Evolutionary conservation across 1,140 invertebrate species (phyloP).

Genomic region (Scylla paramamosain): DNA sequence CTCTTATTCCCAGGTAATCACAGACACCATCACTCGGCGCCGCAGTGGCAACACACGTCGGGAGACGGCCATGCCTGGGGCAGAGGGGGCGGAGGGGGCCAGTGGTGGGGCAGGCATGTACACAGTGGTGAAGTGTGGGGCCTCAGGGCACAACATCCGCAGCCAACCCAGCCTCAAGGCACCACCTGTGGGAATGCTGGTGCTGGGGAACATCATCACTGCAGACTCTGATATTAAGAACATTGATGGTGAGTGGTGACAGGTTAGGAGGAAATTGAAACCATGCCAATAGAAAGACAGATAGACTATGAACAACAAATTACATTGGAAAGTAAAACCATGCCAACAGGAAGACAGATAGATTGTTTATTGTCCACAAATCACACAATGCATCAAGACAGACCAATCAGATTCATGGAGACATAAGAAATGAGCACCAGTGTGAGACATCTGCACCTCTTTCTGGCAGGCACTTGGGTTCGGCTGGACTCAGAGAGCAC

Average conservation of each 20-base stretch:
- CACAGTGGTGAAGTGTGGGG: slow-evolving; percentile 89
- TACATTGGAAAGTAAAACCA: too few relatives aligned
- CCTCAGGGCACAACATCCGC: slow-evolving; percentile 90
- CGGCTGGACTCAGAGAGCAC: slow-evolving; percentile 85
- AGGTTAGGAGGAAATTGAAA: background rate
- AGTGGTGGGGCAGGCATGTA: slow-evolving; percentile 82
- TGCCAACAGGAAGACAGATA: too few relatives aligned
- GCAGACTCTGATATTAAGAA: slow-evolving; percentile 84
- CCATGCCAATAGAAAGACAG: background rate
- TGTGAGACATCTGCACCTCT: background rate
- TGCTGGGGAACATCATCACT: slow-evolving; percentile 86
- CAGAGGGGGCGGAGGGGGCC: slow-evolving; percentile 51
- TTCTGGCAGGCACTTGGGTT: slow-evolving; percentile 83
- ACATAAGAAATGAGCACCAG: too few relatives aligned
- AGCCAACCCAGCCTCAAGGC: slow-evolving; percentile 88
- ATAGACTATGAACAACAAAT: background rate
- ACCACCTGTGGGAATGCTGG: slow-evolving; percentile 88
- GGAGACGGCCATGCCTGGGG: background rate
- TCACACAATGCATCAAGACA: too few relatives aligned
- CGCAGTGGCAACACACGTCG: slow-evolving; percentile 44
- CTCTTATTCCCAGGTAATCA: slow-evolving; percentile 65
- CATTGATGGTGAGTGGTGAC: slow-evolving; percentile 63
- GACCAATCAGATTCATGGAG: too few relatives aligned
- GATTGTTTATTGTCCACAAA: too few relatives aligned
- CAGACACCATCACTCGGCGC: slow-evolving; percentile 70